Percentiles rank a stretch among this genome's conserved stretches.
Conservation (phyloP, 2,888 invertebrate genomes). For the Crepidodera aurea region DNA sequence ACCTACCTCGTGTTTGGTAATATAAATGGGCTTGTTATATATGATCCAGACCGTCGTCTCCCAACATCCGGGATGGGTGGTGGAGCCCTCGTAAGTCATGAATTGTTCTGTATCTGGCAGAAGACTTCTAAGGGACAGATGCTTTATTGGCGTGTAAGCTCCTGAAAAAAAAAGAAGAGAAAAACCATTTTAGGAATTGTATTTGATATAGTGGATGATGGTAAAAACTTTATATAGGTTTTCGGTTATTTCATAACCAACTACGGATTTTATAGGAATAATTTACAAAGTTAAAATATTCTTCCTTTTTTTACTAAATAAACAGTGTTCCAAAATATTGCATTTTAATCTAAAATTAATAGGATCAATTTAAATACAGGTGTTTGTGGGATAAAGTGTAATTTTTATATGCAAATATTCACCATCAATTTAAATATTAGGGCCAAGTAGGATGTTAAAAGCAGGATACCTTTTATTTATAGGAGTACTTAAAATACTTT, state of each 20-base stretch:
- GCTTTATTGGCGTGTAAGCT: constrained; percentile 81
- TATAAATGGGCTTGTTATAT: constrained; percentile 96
- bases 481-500: too few relatives aligned
- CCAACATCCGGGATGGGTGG: constrained; percentile 98
- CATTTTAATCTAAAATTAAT: background rate
- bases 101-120: constrained; percentile 93
- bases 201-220: too few relatives aligned
- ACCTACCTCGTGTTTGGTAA: constrained; percentile 92
- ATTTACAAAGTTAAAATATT: too few relatives aligned
- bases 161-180: constrained; percentile 68
- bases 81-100: constrained; percentile 97
- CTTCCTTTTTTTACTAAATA: constrained; percentile 1
- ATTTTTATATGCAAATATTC: background rate
- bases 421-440: background rate
- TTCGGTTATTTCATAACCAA: too few relatives aligned
- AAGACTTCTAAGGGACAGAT: constrained; percentile 84
- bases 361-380: background rate
- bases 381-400: background rate
- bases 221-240: too few relatives aligned
- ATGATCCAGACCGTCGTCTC: constrained; percentile 99
- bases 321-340: background rate
- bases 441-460: background rate
- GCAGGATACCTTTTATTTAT: too few relatives aligned
- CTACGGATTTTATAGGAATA: background rate
- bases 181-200: too few relatives aligned